Base-by-base conservation (phyloP, 2,888 invertebrate genomes). In the Blastobasis adustella region DNA sequence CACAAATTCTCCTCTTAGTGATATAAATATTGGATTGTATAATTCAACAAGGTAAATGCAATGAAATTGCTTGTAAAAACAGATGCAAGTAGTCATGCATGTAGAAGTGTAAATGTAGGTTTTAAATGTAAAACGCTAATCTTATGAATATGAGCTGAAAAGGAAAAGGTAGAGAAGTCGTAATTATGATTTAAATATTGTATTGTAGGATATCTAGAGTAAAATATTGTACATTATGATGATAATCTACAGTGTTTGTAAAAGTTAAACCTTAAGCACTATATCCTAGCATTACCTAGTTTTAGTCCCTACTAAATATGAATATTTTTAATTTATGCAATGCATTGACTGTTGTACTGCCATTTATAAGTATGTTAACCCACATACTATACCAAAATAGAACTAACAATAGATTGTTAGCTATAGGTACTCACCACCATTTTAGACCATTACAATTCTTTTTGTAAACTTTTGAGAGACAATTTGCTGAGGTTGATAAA, bases 391-490 rank as follows among this genome's bases (percentile, higher is more conserved):
- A 23, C 1, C 23, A 23, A 23, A 23, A 36, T 49, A 57, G 59
- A 67, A 66, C 63, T 61, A 75, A 81, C 76, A 82, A 78, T 79
- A 82, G 79, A 59, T 72, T 76, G 71, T 67, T 78, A 80, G 72
- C 59, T 58, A 50, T 69, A 65, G 63, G 54, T 56, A 61, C 64
- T 56, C 62, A 58, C 51, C 50, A 52, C n/a, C 58, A 55, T 60
- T 61, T 23, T 23, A 23, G 23, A 23, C 23, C 23, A 23, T 23
- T 23, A 23, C 23, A 23, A 23, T 23, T 23, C 50, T 58, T 75
- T 79, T 86, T 87, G 87, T 88, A 87, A 87, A 87, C 86, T 88
- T 87, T 88, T 88, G 86, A 85, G 85, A 82, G 69, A 73, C 66
- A 76, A 82, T 82, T 82, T 80, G 82, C 82, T 75, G 80, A 79